phyloP scores from a whole-genome alignment of 2,888 invertebrate species.

The Toxonevra muliebris region DNA sequence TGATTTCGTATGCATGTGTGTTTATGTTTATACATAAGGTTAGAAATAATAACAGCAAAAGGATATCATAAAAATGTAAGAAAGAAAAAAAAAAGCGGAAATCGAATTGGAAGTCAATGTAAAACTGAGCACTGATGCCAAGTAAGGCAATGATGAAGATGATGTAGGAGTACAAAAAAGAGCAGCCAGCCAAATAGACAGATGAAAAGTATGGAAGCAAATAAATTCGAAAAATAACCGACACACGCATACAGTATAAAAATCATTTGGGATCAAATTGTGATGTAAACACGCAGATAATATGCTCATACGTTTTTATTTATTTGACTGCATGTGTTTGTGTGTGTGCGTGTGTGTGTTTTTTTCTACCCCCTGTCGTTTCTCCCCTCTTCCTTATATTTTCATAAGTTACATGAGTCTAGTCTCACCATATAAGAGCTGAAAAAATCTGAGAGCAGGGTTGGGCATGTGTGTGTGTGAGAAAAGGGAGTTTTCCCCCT shows the following conservation, averaged over 20 bases:
- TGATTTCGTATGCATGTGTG: too few relatives aligned
- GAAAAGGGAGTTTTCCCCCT: not conserved
- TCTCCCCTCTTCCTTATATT: too few relatives aligned
- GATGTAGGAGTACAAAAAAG: not conserved
- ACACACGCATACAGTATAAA: constrained; percentile 43
- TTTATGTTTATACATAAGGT: too few relatives aligned
- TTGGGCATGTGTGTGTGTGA: too few relatives aligned
- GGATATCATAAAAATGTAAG: not conserved
- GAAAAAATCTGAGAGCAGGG: too few relatives aligned
- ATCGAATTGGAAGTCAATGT: constrained; percentile 23
- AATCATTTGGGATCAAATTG: constrained; percentile 56
- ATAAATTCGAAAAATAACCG: constrained; percentile 24
- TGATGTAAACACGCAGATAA: constrained; percentile 60
- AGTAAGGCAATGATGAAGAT: not conserved
- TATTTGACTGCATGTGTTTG: not conserved
- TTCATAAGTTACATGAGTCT: too few relatives aligned
- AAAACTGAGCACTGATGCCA: not conserved
- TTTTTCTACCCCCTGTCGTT: too few relatives aligned
- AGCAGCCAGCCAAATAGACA: too few relatives aligned
- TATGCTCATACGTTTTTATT: constrained; percentile 52
- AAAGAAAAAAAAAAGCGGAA: constrained; percentile 8
- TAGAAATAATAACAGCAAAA: not conserved
- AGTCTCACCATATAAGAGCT: too few relatives aligned
- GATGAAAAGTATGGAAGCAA: constrained; percentile 13
- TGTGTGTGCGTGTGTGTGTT: constrained; percentile 11